Base-by-base conservation (phyloP, 2,113 vertebrate genomes). In the Callocephalon fimbriatum region DNA sequence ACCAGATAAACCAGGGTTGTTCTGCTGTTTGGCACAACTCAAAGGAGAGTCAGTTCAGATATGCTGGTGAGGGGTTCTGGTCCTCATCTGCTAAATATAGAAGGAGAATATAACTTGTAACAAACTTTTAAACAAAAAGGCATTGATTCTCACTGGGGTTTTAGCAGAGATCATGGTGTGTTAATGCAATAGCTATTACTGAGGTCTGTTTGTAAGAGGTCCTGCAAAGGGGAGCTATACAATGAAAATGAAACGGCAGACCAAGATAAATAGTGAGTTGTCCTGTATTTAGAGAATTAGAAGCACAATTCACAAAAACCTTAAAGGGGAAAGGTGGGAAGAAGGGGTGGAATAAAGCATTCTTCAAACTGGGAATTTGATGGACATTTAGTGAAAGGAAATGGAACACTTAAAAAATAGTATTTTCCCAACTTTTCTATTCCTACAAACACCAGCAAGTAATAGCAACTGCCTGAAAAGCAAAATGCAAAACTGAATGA, bases 1-100 rank as follows among this genome's bases (percentile, higher is more conserved):
- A 98, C 97, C 98, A 98, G 97, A 98, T 98, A 98, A 98, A 96
- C 94, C 93, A 74, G 81, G 96, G 93, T 78, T 54, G 86, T 88
- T 97, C 97, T 90, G 93, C 65, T 81, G 71, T 67, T 59, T 82
- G 95, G 86, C 92, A 89, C 37, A 61, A 10, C 62, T 72, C 53
- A 50, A 65, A 74, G 62, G 48, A 82, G 74, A 54, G 81, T 50
- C 45, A 38, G 29, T 4, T 75, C 31, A 61, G 51, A 67, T 58
- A 32, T 16, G 17, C 85, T 71, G 29, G 31, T 9, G 42, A 91
- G 54, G 26, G 54, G 82, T 37, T n/a, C 31, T 58, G 87, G 54
- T 66, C 59, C 50, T 93, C 50, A 47, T 15, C 23, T 38, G 40
- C 42, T 76, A 58, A 71, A 72, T 31, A 4, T 22, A 9, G 47